phyloP scores from a whole-genome alignment of 2,888 invertebrate genomes.

The Thyatira batis region DNA sequence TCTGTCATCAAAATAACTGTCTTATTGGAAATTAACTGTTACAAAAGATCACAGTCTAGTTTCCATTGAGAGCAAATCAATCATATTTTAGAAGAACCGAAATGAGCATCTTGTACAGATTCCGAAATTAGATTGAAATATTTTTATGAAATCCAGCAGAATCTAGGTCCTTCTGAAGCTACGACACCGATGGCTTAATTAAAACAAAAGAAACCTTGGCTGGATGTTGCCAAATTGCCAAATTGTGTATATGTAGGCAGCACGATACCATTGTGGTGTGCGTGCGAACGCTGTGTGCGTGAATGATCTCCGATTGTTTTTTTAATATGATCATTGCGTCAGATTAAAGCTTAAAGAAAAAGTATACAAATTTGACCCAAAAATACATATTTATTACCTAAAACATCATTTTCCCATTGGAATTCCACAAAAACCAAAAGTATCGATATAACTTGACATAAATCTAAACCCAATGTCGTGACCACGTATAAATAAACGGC shows the following conservation, averaged over 20 bases:
- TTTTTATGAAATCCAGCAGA: constrained; percentile 15
- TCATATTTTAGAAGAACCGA: no score
- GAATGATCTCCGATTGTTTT: constrained; percentile 31
- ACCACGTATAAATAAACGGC: constrained; percentile 24
- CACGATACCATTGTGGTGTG: constrained; percentile 39
- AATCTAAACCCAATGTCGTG: constrained; percentile 23
- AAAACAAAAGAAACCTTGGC: constrained; percentile 56
- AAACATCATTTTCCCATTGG: constrained; percentile 7
- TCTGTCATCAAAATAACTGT: constrained; percentile 11
- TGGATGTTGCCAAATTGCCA: constrained; percentile 53
- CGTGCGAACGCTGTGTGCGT: constrained; percentile 39
- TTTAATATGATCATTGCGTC: constrained; percentile 46
- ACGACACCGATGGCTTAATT: constrained; percentile 38
- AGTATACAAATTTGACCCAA: neutral
- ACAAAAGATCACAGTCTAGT: no score
- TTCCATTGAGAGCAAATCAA: neutral
- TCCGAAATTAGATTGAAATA: constrained; percentile 8
- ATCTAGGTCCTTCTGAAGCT: constrained; percentile 29
- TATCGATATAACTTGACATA: constrained; percentile 1
- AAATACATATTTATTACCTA: constrained; percentile 9
- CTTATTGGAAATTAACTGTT: neutral
- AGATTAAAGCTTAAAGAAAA: constrained; percentile 17
- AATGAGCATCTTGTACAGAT: constrained; percentile 5
- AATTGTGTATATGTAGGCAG: constrained; percentile 49
- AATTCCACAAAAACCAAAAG: constrained; percentile 17